Conservation (phyloP, 1,140 invertebrate genomes). For the Sweltsa coloradensis region DNA sequence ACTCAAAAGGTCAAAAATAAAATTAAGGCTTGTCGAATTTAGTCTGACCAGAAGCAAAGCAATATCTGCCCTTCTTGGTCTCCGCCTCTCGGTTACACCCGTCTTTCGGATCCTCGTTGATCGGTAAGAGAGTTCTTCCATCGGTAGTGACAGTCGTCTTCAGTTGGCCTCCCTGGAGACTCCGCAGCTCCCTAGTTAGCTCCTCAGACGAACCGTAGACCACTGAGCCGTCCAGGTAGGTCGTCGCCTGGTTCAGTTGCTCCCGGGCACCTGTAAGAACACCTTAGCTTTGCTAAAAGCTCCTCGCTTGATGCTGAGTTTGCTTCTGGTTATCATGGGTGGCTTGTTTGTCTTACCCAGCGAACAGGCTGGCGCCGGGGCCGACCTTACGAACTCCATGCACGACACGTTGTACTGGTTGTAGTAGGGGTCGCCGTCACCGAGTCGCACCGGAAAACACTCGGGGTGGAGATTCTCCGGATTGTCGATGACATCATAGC, state of each 20-base stretch:
- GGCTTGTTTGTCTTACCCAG: constrained; percentile 37
- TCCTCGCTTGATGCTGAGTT: not conserved
- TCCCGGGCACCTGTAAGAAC: constrained; percentile 53
- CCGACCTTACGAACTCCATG: constrained; percentile 74
- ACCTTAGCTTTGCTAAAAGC: not conserved
- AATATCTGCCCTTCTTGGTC: constrained; percentile 54
- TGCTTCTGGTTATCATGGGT: not conserved
- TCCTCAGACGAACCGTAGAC: constrained; percentile 58
- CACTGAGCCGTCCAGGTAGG: constrained; percentile 82
- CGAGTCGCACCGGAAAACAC: constrained; percentile 64
- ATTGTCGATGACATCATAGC: constrained; percentile 25
- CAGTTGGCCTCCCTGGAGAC: constrained; percentile 42
- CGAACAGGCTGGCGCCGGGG: constrained; percentile 74
- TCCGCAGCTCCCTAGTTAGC: constrained; percentile 39
- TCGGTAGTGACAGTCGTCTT: constrained; percentile 48
- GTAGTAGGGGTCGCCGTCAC: constrained; percentile 53
- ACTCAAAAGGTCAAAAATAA: no score
- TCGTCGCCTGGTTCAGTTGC: constrained; percentile 81
- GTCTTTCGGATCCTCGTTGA: constrained; percentile 54
- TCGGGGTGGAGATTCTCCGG: constrained; percentile 48
- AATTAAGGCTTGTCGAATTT: no score
- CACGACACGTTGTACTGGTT: constrained; percentile 50
- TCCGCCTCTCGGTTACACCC: constrained; percentile 60
- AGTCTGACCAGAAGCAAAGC: constrained; percentile 63
- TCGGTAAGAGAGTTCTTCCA: constrained; percentile 50